Evolutionary conservation across 2,797 vertebrate genomes (phyloP), one percentile per base, ranked within the genome.

Genomic region (Neomorphus geoffroyi): DNA sequence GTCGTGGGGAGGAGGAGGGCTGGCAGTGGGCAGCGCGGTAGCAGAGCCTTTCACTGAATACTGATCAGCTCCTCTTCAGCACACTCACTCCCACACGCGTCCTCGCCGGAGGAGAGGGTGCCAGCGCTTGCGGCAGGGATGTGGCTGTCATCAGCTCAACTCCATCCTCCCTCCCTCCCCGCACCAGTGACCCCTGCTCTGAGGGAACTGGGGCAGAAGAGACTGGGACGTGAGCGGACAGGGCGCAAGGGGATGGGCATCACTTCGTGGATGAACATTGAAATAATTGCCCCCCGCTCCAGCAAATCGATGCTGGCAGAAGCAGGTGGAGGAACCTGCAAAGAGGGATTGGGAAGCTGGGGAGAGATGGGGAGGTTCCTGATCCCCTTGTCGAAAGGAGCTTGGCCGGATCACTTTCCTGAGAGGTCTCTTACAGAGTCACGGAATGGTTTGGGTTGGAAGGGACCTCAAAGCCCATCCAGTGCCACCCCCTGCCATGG

Each of bases 171-270:
- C 48, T 48, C 57, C 45, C 27, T 65, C 30, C 57, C 62, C 11
- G 22, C 6, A 0, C 50, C 69, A 19, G 65, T 35, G 65, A 48
- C 78, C 82, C 41, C 28, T 65, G 45, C 16, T 1, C 57, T 2
- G 7, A 23, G 81, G 92, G 93, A 97, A 93, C 81, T 93, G 83
- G 96, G 95, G 95, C 96, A 96, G 97, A 94, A 95, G 78, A 90
- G 95, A 93, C 46, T 48, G 89, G 43, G 75, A 92, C 37, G 2
- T 8, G 54, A 87, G 74, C 8, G 1, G 96, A 89, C 90, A 69
- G 71, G 67, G 48, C 32, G 1, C 54, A 4, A 33, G 77, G 80
- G 61, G 37, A 21, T 28, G 50, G 28, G 51, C 13, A 1, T 78
- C 69, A 10, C 10, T 54, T 30, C 66, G 7, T 0, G 16, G 30